Percentiles rank a stretch among this genome's conserved stretches.
Conservation (phyloP, 2,888 invertebrate species). For the Meandrusa payeni region DNA sequence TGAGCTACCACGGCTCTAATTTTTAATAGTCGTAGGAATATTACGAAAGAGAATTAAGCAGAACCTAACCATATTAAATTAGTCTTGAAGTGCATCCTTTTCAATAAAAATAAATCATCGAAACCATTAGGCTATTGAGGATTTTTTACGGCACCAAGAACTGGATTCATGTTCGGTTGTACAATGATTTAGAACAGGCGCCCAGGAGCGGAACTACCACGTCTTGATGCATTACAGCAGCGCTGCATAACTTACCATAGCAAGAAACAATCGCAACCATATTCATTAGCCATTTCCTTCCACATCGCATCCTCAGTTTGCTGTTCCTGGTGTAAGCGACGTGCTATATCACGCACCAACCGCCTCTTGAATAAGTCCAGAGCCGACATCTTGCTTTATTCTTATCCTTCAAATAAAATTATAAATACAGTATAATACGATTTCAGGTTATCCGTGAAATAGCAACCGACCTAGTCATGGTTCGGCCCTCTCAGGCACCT, state of each 20-base stretch:
- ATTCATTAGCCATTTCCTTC: slow-evolving; percentile 48
- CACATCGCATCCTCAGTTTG: slow-evolving; percentile 49
- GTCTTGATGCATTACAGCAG: background rate
- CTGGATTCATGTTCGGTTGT: too few relatives aligned
- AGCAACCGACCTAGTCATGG: background rate
- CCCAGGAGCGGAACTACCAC: background rate
- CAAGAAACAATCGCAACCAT: slow-evolving; percentile 52
- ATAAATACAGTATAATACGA: background rate
- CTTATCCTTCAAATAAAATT: background rate
- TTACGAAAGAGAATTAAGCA: too few relatives aligned
- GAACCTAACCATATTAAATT: too few relatives aligned
- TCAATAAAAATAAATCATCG: too few relatives aligned
- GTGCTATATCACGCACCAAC: slow-evolving; percentile 56
- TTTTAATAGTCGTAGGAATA: too few relatives aligned
- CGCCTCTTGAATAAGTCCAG: slow-evolving; percentile 66
- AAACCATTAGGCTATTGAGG: too few relatives aligned
- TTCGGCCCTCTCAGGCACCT: too few relatives aligned
- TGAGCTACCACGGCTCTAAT: too few relatives aligned
- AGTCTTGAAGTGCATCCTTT: too few relatives aligned
- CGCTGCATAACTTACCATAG: slow-evolving; percentile 50
- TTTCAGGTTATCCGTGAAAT: background rate
- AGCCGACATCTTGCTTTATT: slow-evolving; percentile 2
- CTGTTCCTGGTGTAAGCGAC: slow-evolving; percentile 44
- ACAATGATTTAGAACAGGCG: too few relatives aligned
- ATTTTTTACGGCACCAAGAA: too few relatives aligned